These are phyloP conservation scores for Hylyphantes graminicola DNA, from an alignment of 1,140 invertebrate species.

Conservation along the genomic window DNA sequence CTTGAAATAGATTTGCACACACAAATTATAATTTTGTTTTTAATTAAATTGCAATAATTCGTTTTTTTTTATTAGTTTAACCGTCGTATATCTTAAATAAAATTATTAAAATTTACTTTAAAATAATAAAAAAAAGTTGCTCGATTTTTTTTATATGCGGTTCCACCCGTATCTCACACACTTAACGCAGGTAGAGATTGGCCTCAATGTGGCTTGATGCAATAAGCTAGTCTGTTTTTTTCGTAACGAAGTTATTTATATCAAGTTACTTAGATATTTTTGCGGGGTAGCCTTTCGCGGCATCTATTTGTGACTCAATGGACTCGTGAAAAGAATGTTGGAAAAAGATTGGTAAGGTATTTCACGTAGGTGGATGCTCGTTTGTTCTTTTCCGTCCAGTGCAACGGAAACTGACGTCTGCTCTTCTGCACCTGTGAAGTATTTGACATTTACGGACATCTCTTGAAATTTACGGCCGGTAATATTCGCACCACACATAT, in stretches of 20 bases:
- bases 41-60: no score
- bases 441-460: not conserved
- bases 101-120: no score
- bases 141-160: no score
- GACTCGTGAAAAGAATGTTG: conserved; percentile 1
- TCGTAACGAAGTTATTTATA: conserved; percentile 16
- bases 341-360: conserved; percentile 17
- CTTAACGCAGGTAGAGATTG: not conserved
- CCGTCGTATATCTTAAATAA: no score
- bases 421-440: conserved; percentile 1
- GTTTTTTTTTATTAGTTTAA: no score
- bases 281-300: not conserved
- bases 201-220: not conserved
- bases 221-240: conserved; percentile 10
- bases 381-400: conserved; percentile 19
- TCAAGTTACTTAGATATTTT: conserved; percentile 14
- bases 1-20: no score
- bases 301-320: conserved; percentile 13
- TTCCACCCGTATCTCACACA: no score
- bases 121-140: no score
- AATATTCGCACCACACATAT: no score
- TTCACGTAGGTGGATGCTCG: conserved; percentile 27
- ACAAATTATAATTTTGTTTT: no score
- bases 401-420: conserved; percentile 2
- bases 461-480: no score